phyloP scores from a whole-genome alignment of 1,140 invertebrate species.

The Choristoneura fumiferana region DNA sequence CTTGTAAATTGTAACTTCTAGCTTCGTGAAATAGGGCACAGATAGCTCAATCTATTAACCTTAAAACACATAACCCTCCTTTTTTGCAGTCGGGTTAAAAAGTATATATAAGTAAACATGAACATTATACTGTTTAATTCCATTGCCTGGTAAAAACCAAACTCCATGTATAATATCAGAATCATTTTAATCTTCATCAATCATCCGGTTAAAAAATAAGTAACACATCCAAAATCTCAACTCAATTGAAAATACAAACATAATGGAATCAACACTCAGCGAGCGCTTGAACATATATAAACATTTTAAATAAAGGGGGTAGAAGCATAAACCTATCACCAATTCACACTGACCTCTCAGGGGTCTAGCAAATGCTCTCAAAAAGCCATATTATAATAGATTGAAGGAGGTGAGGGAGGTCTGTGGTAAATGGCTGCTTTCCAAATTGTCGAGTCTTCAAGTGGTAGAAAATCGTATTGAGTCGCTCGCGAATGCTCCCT shows the following conservation, averaged over 20 bases:
- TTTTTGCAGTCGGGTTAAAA: no score
- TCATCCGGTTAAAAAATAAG: no score
- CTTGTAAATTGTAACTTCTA: no score
- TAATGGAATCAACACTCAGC: constrained; percentile 7
- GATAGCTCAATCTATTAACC: no score
- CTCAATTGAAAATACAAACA: not conserved
- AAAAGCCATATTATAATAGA: not conserved
- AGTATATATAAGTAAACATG: no score
- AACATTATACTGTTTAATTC: no score
- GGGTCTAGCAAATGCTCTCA: not conserved
- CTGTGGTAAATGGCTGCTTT: not conserved
- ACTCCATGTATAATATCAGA: no score
- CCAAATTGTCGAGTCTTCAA: constrained; percentile 8
- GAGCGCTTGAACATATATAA: not conserved
- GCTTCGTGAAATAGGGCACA: no score
- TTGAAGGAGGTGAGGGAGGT: not conserved
- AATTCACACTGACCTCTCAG: not conserved
- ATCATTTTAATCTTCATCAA: no score
- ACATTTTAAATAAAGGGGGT: constrained; percentile 4
- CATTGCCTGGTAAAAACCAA: no score
- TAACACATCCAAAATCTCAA: not conserved
- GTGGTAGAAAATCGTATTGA: constrained; percentile 16
- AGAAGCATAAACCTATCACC: not conserved
- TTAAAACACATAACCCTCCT: no score
- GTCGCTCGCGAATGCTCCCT: not conserved